These are phyloP conservation scores for Oxystoma pomonae DNA, from an alignment of 2,888 invertebrate species.

Conservation along the genomic window DNA sequence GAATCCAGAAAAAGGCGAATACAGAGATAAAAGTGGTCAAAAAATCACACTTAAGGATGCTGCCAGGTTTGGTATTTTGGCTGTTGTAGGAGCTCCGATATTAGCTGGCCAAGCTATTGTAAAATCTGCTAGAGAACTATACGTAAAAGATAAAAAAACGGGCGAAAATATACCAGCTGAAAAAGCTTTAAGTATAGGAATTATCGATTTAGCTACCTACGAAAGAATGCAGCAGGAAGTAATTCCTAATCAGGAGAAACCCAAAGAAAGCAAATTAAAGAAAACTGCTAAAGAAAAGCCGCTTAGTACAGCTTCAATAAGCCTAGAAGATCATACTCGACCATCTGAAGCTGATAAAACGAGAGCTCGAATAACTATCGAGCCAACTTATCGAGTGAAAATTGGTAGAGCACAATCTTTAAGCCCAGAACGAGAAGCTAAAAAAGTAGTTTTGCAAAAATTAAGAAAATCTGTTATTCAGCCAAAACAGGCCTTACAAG, in stretches of 20 bases:
- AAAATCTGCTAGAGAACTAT: slow-evolving; percentile 54
- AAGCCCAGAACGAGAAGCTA: slow-evolving; percentile 60
- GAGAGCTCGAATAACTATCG: slow-evolving; percentile 54
- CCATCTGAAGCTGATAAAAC: slow-evolving; percentile 57
- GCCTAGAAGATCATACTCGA: slow-evolving; percentile 40
- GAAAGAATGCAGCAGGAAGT: slow-evolving; percentile 47
- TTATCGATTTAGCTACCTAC: slow-evolving; percentile 59
- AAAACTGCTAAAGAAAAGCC: slow-evolving; percentile 31
- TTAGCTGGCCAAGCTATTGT: slow-evolving; percentile 67
- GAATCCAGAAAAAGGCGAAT: slow-evolving; percentile 65
- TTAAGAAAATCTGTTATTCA: slow-evolving; percentile 71
- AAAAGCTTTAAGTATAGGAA: slow-evolving; percentile 73
- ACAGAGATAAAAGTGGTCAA: slow-evolving; percentile 61
- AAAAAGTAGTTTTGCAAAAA: slow-evolving; percentile 70
- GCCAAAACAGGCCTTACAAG: slow-evolving; percentile 72
- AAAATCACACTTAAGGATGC: slow-evolving; percentile 69
- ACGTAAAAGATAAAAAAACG: slow-evolving; percentile 74
- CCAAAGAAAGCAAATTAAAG: not conserved
- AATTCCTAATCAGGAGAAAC: not conserved
- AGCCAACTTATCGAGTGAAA: slow-evolving; percentile 65
- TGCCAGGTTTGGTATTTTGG: slow-evolving; percentile 71
- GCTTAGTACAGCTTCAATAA: slow-evolving; percentile 40
- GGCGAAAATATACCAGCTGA: slow-evolving; percentile 77
- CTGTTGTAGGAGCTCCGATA: slow-evolving; percentile 71
- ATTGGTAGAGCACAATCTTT: slow-evolving; percentile 58